Conservation (phyloP, 2,888 invertebrate species). For the Erebia palarica region DNA sequence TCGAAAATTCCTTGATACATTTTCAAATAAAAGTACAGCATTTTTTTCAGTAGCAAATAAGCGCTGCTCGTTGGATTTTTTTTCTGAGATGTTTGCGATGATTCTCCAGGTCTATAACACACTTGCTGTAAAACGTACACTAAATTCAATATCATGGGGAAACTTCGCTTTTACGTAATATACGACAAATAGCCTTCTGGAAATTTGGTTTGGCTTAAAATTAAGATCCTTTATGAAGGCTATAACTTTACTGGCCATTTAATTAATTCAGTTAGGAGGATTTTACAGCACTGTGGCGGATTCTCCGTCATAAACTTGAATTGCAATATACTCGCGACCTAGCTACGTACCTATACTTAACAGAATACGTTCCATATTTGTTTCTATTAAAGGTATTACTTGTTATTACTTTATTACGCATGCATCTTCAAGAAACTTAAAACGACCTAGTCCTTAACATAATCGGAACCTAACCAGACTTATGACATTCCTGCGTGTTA, state of each 20-base stretch:
- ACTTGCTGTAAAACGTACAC: conserved; percentile 1
- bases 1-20: too few species aligned
- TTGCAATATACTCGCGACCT: conserved; percentile 26
- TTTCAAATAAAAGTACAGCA: too few species aligned
- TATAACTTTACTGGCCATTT: conserved; percentile 40
- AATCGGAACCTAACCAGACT: too few species aligned
- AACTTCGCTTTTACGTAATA: conserved; percentile 30
- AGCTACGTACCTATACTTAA: conserved; percentile 14
- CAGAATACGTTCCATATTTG: neutral
- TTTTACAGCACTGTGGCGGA: conserved; percentile 34
- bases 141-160: conserved; percentile 15
- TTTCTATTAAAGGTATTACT: neutral
- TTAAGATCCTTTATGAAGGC: conserved; percentile 38
- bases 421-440: too few species aligned
- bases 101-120: neutral
- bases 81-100: neutral
- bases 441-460: too few species aligned
- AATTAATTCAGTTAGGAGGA: conserved; percentile 39
- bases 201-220: conserved; percentile 38
- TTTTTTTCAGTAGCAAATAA: too few species aligned
- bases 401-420: too few species aligned
- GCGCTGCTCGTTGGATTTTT: neutral
- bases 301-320: conserved; percentile 32
- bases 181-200: conserved; percentile 34
- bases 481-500: too few species aligned